Conservation (phyloP, 2,113 vertebrate species). For the Ia io region DNA sequence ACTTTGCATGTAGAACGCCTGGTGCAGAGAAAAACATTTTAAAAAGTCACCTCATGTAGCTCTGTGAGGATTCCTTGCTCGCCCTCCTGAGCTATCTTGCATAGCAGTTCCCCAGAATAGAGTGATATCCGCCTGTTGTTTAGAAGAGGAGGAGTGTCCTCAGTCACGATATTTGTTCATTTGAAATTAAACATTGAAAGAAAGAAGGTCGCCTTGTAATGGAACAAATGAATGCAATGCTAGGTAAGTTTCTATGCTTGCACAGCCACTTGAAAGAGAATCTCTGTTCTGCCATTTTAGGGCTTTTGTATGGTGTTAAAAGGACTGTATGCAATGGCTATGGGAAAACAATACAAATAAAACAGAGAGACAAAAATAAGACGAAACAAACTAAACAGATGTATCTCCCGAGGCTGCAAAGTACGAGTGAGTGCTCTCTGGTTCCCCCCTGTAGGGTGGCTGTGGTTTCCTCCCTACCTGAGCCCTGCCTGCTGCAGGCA, state of each 20-base stretch:
- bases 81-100: not conserved
- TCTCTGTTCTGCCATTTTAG: not conserved
- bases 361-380: not conserved
- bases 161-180: not conserved
- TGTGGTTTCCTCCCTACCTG: not conserved
- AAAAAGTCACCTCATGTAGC: not conserved
- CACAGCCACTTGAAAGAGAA: not conserved
- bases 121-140: not conserved
- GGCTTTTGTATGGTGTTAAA: not conserved
- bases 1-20: not conserved
- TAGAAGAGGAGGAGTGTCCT: not conserved
- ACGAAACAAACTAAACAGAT: not conserved
- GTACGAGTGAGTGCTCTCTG: accelerated
- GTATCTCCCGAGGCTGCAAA: accelerated
- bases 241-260: not conserved
- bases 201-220: not conserved
- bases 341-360: not conserved
- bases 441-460: accelerated
- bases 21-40: not conserved
- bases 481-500: not conserved
- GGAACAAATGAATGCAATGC: not conserved
- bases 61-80: not conserved
- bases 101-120: not conserved
- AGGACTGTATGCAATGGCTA: not conserved
- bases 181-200: constrained; percentile 12